Evolutionary conservation across 2,888 invertebrate genomes (phyloP), one percentile per base, ranked within the genome.

Genomic region (Papilio gigon): DNA sequence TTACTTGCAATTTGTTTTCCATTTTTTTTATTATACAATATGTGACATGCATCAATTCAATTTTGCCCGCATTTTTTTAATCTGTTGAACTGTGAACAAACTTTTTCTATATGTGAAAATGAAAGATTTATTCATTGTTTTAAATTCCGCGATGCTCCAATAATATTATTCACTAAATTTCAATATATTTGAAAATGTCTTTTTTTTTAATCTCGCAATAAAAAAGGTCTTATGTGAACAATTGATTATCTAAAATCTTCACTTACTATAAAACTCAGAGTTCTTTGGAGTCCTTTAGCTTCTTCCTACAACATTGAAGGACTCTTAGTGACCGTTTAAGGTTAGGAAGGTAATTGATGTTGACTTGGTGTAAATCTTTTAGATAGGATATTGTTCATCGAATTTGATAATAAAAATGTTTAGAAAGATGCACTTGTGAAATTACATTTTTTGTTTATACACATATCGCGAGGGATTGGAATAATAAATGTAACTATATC

Each of bases 371-470:
- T 25, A 40, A 27, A 65, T n/a, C 25, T 9, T 67, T 60, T 66
- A 66, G 60, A 67, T 50, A 67, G 37, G 37, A 56, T 40, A n/a
- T 33, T 50, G 17, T 61, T 40, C 17, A 22, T 61, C 17, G n/a
- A 65, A 35, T 61, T 65, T n/a, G 9, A 40, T 22, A 20, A 22
- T 17, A 53, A 50, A 61, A 53, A 40, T 60, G 3, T 66, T 60
- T 67, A 66, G 66, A 47, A 47, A 66, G 22, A 60, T 60, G 12
- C 25, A 47, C n/a, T n/a, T n/a, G n/a, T n/a, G 9, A n/a, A 30
- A 58, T n/a, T n/a, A n/a, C n/a, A n/a, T 35, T 35, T 35, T 35
- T 4, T 33, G 4, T 59, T 20, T 20, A 35, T 22, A 33, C 9
- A 59, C 11, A 58, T 58, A 58, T 58, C 56, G 33, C 33, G 4